Evolutionary conservation across 2,888 invertebrate species (phyloP), one percentile per base, ranked within the genome.

Genomic region (Tiphia femorata): DNA sequence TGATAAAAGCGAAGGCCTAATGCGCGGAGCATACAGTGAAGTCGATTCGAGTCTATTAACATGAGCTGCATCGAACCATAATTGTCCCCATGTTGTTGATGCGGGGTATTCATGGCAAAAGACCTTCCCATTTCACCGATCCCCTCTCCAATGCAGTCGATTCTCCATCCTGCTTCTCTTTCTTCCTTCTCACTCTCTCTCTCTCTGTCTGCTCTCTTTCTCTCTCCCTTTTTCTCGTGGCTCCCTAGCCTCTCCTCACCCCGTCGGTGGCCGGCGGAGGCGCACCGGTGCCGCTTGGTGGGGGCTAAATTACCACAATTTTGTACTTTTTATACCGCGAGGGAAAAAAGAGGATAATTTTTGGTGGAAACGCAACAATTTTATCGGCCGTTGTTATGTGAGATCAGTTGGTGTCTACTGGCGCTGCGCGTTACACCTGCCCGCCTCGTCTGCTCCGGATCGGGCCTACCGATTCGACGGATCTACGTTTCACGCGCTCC

Each of bases 341-440:
- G 67, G 66, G 73, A 72, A 76, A 78, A 77, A 76, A 76, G 80
- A 78, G 77, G 80, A 81, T 80, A 78, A 81, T 81, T 81, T 81
- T 81, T 81, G 81, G 81, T 81, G 76, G 81, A 81, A 81, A 81
- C 82, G 81, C 81, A 81, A 81, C 79, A 80, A 81, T 81, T 81
- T 81, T 81, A 81, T 81, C 81, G 80, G 77, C 71, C 78, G 80
- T 80, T 80, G 81, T 81, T 81, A 80, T 80, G 78, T 75, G 81
- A 79, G 81, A 81, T 81, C 81, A 81, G 81, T 81, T 80, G 77
- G 77, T 76, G 80, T 73, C 80, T 80, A 81, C 81, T 80, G 76
- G 72, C 74, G 76, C 78, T 75, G 73, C 81, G 81, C 78, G 82
- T 81, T 80, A 80, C 81, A 81, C 81, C 81, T 80, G 78, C 63